phyloP scores from a whole-genome alignment of 2,113 vertebrate species.

The Dicentrarchus labrax region DNA sequence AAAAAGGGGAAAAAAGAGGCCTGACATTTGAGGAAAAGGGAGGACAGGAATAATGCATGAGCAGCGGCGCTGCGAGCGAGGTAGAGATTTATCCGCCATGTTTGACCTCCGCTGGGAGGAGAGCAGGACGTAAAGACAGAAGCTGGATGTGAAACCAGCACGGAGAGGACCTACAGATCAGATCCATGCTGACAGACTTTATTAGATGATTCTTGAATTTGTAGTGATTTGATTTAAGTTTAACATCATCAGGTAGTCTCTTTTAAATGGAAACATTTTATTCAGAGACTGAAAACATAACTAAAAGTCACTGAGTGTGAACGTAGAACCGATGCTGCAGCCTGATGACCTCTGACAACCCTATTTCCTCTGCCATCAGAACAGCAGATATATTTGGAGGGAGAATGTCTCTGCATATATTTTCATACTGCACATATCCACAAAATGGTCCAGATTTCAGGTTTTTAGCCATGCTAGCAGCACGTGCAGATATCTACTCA shows the following conservation, averaged over 20 bases:
- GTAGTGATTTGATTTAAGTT: slow-evolving; percentile 11
- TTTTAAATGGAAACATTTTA: slow-evolving; percentile 5
- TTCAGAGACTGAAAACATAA: neutral
- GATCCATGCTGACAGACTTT: neutral
- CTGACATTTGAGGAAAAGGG: slow-evolving; percentile 61
- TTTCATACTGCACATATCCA: no score
- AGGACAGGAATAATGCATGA: slow-evolving; percentile 66
- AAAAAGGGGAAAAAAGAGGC: neutral
- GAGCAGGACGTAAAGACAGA: neutral
- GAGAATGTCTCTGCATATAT: no score
- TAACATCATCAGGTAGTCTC: neutral
- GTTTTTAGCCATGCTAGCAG: no score
- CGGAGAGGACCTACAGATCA: neutral
- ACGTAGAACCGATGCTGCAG: neutral
- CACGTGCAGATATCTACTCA: no score
- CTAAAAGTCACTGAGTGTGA: neutral
- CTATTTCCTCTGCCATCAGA: no score
- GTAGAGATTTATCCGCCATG: slow-evolving; percentile 28
- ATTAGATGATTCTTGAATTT: neutral
- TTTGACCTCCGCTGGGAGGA: slow-evolving; percentile 49
- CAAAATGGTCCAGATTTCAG: no score
- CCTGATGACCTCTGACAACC: neutral
- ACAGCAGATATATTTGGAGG: no score
- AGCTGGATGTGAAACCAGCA: neutral
- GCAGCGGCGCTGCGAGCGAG: slow-evolving; percentile 7